Evolutionary conservation across 2,888 invertebrate genomes (phyloP), one percentile per base, ranked within the genome.

Genomic region (Mycogona germanica): DNA sequence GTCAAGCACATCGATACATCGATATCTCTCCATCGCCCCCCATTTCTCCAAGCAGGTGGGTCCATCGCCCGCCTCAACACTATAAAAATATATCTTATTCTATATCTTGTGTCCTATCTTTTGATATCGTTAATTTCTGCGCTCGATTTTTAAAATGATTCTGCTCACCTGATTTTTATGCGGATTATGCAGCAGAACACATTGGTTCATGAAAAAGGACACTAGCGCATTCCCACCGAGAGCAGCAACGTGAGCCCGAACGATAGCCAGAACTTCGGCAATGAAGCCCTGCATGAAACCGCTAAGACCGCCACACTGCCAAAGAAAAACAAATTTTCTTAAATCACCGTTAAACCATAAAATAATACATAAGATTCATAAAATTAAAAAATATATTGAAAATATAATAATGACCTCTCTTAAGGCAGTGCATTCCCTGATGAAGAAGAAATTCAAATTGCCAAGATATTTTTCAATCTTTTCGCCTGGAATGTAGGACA

Each of bases 221-320:
- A 93, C 86, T 75, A 97, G 82, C 1, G 93, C 92, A 71, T 96
- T 95, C 3, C 96, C 96, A 26, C 95, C 93, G 30, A 96, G 72
- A 1, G 93, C 87, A 0, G 85, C 81, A 28, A 96, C 88, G 72
- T 96, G 92, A 3, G 95, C 89, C 51, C 95, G 78, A 1, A 88
- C 87, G 59, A 96, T 89, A 1, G 92, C 91, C 63, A 95, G 69
- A 17, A 95, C 86, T 77, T 96, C 96, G 48, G 87, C 85, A 6
- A 95, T 80, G 68, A 95, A 93, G 54, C 87, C 86, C 68, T 95
- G 93, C 56, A 93, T 82, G 71, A 96, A 96, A 2, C 92, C 92
- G 70, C 88, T 88, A 46, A 92, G 78, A 1, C 96, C 96, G 45
- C 93, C 95, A 65, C 78, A 79, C 82, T 82, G 64, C 23, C 70